Base-by-base conservation (phyloP, 2,113 vertebrate species). In the Glareola pratincola region DNA sequence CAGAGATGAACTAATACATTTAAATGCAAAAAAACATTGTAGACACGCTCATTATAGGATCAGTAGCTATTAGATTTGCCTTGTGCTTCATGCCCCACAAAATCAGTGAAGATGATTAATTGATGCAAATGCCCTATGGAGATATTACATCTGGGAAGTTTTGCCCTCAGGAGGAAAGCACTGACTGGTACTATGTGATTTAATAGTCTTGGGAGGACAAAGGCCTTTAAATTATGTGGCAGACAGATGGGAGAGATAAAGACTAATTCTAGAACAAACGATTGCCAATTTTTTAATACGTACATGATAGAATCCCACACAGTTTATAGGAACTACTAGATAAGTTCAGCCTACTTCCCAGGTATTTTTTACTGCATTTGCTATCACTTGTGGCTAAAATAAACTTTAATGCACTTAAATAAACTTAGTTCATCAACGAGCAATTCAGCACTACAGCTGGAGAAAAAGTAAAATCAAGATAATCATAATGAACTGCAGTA, bases 211-310 rank as follows among this genome's bases (percentile, higher is more conserved):
- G 62, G 53, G 66, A 95, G 66, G 77, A 93, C 92, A 94, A 95
- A 96, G 57, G 45, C 45, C 87, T 92, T 90, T 62, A 93, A 93
- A 95, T 95, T 95, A 97, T 17, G 85, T 96, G 67, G 66, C 77
- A 96, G 96, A 96, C 90, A 96, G 93, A 94, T 88, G 24, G 62
- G 20, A 95, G 29, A 95, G 93, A 95, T 73, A 93, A 68, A 92
- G 54, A 66, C 54, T 62, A 79, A 82, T 67, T 72, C 81, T 24
- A 62, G 54, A 93, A 88, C 82, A 95, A 94, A 74, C 1, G 2
- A 95, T n/a, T 69, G 72, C 34, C 59, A 71, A 12, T 34, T 94
- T 92, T 95, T 94, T 45, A 71, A 64, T 69, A 93, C 24, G 19
- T 8, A 57, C 37, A 20, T 45, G 71, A 85, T 27, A 82, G 84